Evolutionary conservation across 1,140 invertebrate genomes (phyloP).

Genomic region (Sipha flava): DNA sequence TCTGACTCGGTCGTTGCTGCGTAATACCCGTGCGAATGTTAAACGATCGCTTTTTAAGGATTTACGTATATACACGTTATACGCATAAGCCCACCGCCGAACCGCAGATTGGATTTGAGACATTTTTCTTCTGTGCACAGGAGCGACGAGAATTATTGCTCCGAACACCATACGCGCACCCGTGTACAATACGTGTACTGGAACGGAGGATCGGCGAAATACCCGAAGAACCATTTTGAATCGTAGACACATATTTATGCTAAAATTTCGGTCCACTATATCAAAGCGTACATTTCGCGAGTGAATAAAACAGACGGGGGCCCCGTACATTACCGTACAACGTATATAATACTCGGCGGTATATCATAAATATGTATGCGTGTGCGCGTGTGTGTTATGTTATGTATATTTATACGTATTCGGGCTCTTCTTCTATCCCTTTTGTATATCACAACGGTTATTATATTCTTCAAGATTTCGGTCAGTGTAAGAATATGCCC

Average conservation of each 20-base stretch:
- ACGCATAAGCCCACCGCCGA: too few species aligned
- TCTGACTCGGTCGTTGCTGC: too few species aligned
- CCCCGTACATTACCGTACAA: not conserved
- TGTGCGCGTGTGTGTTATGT: not conserved
- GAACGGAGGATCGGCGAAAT: not conserved
- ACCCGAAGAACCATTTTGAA: not conserved
- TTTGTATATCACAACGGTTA: not conserved
- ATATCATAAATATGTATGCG: not conserved
- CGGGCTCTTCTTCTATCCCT: not conserved
- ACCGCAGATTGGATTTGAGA: not conserved
- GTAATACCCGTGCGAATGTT: too few species aligned
- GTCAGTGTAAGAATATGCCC: not conserved
- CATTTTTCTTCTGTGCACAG: not conserved
- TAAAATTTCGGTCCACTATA: slow-evolving; percentile 14
- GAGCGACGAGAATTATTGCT: not conserved
- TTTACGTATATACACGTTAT: too few species aligned
- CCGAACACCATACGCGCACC: not conserved
- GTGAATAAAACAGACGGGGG: slow-evolving; percentile 19
- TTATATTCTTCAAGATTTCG: not conserved
- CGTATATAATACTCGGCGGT: not conserved
- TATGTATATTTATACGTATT: not conserved
- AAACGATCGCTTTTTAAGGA: too few species aligned
- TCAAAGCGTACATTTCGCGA: not conserved
- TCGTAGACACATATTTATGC: not conserved
- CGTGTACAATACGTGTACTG: not conserved